Evolutionary conservation across 1,140 invertebrate species (phyloP), one percentile per base, ranked within the genome.

Genomic region (Drosophila leontia): DNA sequence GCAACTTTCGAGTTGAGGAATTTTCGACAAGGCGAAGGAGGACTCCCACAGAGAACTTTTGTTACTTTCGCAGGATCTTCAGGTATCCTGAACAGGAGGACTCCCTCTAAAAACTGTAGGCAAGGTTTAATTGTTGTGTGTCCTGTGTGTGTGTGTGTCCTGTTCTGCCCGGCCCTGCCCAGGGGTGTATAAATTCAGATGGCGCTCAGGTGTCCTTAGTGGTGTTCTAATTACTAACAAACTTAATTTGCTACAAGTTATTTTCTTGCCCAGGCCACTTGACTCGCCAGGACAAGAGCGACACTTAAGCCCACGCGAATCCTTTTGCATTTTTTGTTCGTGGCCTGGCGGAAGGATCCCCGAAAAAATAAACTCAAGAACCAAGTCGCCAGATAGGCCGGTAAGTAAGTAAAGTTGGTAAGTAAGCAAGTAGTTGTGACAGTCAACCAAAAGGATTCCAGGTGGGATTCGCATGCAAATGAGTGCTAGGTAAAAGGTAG

Each of bases 201-300:
- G 65, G 80, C 71, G 75, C 85, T 90, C 85, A 90, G 85, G 85
- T 90, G 86, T 90, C 82, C 85, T 90, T 90, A 90, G 85, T 90
- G 85, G 85, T 90, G 78, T 91, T 90, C 86, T 90, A 90, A 90
- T 90, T 91, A 86, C 87, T 86, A 90, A 90, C 86, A 90, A 90
- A 90, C 82, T 90, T 91, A 91, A 90, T 90, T 90, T 90, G 70
- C 86, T 90, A 77, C 86, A 90, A 88, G 85, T 90, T 88, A 88
- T 88, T 90, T 90, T 78, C 75, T 64, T 47, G 29, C 45, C 35
- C 65, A 70, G 29, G 41, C 19, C 64, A 78, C 75, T 75, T 47
- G 53, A 72, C 47, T 60, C 60, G 45, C 42, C 19, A 23, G 39
- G 35, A 53, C 37, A 62, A 47, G 65, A 61, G 57, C 55, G 58